phyloP scores from a whole-genome alignment of 2,888 invertebrate species.

The Arge pagana region DNA sequence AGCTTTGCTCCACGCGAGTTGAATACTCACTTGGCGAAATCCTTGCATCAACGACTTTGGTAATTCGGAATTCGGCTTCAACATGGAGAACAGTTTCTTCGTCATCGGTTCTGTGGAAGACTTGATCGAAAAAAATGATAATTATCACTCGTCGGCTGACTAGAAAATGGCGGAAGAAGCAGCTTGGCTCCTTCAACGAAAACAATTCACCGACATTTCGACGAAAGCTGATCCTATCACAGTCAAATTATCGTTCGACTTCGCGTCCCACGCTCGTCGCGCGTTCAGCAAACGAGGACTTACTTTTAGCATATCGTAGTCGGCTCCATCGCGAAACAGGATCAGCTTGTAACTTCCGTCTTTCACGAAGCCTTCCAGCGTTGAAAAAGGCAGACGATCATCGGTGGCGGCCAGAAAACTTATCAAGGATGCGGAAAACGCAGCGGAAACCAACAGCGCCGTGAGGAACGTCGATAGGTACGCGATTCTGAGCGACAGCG shows the following conservation, averaged over 20 bases:
- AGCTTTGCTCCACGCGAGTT: too few relatives aligned
- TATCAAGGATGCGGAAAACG: constrained; percentile 47
- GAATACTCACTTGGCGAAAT: constrained; percentile 37
- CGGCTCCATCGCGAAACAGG: constrained; percentile 37
- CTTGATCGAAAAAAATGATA: too few relatives aligned
- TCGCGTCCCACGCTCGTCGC: too few relatives aligned
- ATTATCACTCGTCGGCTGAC: too few relatives aligned
- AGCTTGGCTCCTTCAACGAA: too few relatives aligned
- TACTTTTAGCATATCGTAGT: constrained; percentile 38
- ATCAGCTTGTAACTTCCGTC: constrained; percentile 42
- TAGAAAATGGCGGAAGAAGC: too few relatives aligned
- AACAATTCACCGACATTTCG: too few relatives aligned
- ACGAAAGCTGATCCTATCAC: too few relatives aligned
- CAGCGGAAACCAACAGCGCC: constrained; percentile 39
- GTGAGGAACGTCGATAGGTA: constrained; percentile 43
- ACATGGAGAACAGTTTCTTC: constrained; percentile 27
- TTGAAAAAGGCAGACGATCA: constrained; percentile 39
- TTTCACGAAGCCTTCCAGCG: constrained; percentile 37
- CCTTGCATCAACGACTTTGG: constrained; percentile 33
- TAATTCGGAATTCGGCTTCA: constrained; percentile 32
- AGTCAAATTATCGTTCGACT: too few relatives aligned
- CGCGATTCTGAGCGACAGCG: constrained; percentile 38
- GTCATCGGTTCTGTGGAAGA: constrained; percentile 30
- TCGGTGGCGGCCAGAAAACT: constrained; percentile 36
- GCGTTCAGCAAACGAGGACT: constrained; percentile 14